A percentile compares a stretch with the other conserved stretches of the same genome.
phyloP scores from a whole-genome alignment of 2,113 vertebrate species.

The Rhynchopsitta pachyrhyncha region DNA sequence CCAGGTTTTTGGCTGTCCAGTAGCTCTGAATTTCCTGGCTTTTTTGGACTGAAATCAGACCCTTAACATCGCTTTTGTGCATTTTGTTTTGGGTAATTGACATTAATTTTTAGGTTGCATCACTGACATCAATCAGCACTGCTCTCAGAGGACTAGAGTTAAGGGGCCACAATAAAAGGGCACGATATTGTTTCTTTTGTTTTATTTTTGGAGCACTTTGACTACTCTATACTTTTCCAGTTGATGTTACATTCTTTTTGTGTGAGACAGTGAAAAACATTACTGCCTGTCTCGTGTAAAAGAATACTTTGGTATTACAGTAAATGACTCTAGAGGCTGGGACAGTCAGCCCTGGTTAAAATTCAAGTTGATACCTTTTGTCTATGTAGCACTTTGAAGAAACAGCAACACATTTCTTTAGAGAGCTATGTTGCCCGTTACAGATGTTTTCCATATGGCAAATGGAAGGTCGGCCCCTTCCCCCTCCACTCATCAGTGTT shows the following conservation, averaged over 20 bases:
- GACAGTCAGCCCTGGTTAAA: constrained; percentile 49
- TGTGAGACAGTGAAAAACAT: constrained; percentile 55
- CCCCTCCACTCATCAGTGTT: constrained; percentile 56
- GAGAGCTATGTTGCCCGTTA: background rate
- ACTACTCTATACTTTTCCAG: constrained; percentile 61
- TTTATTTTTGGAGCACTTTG: constrained; percentile 62
- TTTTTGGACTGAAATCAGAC: constrained; percentile 67
- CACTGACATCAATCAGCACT: constrained; percentile 36
- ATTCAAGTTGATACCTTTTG: constrained; percentile 53
- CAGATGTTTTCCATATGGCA: constrained; percentile 68
- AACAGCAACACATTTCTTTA: constrained; percentile 34
- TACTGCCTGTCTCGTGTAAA: constrained; percentile 35
- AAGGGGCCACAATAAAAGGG: constrained; percentile 57
- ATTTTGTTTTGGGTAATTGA: constrained; percentile 67
- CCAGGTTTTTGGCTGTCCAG: constrained; percentile 38
- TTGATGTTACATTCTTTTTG: constrained; percentile 57
- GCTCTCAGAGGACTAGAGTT: constrained; percentile 48
- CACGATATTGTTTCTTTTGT: constrained; percentile 50
- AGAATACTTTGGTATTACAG: constrained; percentile 23
- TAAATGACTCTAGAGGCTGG: constrained; percentile 48
- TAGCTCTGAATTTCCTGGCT: constrained; percentile 59
- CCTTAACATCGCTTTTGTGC: constrained; percentile 34
- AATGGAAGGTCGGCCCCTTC: constrained; percentile 13
- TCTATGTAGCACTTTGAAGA: constrained; percentile 32
- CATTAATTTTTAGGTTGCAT: constrained; percentile 65